Evolutionary conservation across 2,797 vertebrate genomes (phyloP).

Genomic region (Poeciliopsis gracilis): DNA sequence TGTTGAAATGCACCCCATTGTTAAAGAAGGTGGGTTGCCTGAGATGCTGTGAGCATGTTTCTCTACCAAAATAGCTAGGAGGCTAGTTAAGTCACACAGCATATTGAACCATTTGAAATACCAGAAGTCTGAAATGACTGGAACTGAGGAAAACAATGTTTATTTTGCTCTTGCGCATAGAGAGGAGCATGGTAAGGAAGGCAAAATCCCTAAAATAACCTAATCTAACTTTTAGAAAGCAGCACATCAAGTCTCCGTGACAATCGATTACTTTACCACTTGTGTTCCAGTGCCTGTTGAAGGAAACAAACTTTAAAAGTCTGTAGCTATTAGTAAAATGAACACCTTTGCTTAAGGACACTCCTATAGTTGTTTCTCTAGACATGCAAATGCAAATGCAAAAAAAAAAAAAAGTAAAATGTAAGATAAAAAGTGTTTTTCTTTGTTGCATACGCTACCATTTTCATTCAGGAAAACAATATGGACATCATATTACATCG

Average conservation of each 20-base stretch:
- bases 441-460: not conserved
- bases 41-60: not conserved
- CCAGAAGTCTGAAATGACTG: not conserved
- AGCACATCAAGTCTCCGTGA: not conserved
- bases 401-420: not conserved
- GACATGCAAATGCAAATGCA: not conserved
- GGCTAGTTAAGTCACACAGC: not conserved
- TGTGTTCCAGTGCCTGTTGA: not conserved
- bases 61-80: not conserved
- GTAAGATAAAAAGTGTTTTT: not conserved
- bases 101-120: not conserved
- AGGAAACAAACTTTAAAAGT: not conserved
- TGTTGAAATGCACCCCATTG: not conserved
- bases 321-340: not conserved
- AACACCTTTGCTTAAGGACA: not conserved
- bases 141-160: not conserved
- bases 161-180: not conserved
- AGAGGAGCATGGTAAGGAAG: not conserved
- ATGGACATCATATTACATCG: conserved; percentile 2
- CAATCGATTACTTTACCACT: not conserved
- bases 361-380: not conserved
- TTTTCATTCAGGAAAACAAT: not conserved
- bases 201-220: not conserved
- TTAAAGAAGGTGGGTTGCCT: not conserved
- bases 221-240: not conserved